phyloP scores from a whole-genome alignment of 1,140 invertebrate species.

The Lepidurus couesii region DNA sequence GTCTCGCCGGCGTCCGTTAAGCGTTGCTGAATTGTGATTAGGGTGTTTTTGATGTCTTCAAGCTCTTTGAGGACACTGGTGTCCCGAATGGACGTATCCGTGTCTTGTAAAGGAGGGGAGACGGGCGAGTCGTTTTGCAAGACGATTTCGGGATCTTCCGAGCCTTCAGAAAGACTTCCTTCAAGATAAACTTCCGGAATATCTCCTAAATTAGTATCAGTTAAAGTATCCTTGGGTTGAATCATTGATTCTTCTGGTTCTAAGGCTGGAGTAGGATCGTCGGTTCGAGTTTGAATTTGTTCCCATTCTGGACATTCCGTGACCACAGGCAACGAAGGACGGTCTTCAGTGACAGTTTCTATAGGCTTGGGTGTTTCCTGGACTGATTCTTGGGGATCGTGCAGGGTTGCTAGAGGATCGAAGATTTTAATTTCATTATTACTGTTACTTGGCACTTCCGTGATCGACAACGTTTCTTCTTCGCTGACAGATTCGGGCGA shows the following conservation, averaged over 20 bases:
- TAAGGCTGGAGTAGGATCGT: background rate
- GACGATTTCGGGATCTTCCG: background rate
- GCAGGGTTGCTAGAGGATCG: no score
- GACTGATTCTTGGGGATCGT: no score
- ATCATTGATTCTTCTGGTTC: background rate
- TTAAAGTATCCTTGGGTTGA: background rate
- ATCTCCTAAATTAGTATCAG: background rate
- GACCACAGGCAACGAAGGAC: no score
- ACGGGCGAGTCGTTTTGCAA: background rate
- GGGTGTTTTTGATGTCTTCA: background rate
- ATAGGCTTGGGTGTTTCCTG: no score
- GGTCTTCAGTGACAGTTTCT: no score
- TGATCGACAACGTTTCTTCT: no score
- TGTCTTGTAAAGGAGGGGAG: background rate
- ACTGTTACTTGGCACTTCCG: no score
- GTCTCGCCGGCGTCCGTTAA: background rate
- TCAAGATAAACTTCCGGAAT: background rate
- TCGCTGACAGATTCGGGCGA: no score
- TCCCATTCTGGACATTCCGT: no score
- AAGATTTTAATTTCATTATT: no score
- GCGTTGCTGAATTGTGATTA: background rate
- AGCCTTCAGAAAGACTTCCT: background rate
- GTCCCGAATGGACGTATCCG: background rate
- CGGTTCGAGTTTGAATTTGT: background rate
- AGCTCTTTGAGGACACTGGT: slow-evolving; percentile 1